Conservation (phyloP, 2,888 invertebrate genomes). For the Drosophila flavopinicola region DNA sequence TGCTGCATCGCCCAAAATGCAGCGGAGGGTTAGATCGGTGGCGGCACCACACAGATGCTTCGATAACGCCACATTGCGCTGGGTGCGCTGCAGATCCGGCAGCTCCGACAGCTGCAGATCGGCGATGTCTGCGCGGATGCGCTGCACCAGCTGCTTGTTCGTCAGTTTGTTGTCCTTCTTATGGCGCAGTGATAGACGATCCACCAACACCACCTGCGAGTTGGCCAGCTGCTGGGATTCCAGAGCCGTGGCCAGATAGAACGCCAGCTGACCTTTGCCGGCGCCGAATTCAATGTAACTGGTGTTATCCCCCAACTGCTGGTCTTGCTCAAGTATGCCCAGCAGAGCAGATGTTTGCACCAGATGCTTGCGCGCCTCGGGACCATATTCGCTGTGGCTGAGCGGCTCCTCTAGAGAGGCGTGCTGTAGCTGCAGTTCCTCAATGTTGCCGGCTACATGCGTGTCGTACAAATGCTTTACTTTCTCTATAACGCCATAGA, state of each 20-base stretch:
- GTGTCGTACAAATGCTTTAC: constrained; percentile 84
- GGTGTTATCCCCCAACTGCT: constrained; percentile 87
- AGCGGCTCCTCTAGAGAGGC: constrained; percentile 85
- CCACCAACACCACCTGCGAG: constrained; percentile 89
- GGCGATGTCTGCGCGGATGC: constrained; percentile 92
- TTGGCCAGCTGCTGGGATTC: constrained; percentile 76
- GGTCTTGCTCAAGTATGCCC: constrained; percentile 87
- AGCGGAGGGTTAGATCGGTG: constrained; percentile 91
- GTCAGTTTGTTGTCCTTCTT: constrained; percentile 90
- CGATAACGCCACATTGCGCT: constrained; percentile 89
- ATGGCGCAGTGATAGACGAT: constrained; percentile 92
- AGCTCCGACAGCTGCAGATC: constrained; percentile 89
- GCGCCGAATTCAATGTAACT: constrained; percentile 95
- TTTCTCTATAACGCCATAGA: constrained; percentile 84
- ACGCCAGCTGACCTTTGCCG: constrained; percentile 94
- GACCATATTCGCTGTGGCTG: constrained; percentile 86
- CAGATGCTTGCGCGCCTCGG: constrained; percentile 89
- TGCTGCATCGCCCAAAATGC: constrained; percentile 84
- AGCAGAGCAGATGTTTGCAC: constrained; percentile 91
- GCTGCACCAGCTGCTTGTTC: constrained; percentile 85
- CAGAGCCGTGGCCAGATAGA: constrained; percentile 89
- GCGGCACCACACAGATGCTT: constrained; percentile 96
- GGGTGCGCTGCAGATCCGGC: constrained; percentile 82
- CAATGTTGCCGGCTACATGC: constrained; percentile 82
- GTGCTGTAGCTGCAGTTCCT: constrained; percentile 84